Evolutionary conservation across 1,140 invertebrate species (phyloP), one percentile per base, ranked within the genome.

Genomic region (Drosophila nasuta): DNA sequence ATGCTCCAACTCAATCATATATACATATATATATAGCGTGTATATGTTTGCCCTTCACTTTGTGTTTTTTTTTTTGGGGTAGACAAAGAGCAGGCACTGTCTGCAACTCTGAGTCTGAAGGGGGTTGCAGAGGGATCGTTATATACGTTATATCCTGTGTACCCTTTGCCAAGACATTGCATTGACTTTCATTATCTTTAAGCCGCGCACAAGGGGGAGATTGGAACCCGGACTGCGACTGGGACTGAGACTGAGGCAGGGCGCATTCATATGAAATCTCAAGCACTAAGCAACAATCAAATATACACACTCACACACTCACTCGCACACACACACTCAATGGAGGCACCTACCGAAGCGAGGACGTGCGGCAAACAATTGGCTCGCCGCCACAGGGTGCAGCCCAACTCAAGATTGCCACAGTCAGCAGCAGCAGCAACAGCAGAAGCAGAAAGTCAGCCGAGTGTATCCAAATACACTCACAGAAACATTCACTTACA

Each of bases 121-220:
- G 20, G 20, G 20, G 20, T 25, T 25, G 28, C 38, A 54, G 62
- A 33, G 25, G 15, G 33, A 38, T 25, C 38, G 20, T 54, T 35
- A 64, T 72, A 77, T 64, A 68, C 73, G 75, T 70, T 74, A 79
- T 87, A 87, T 87, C 85, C 83, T 87, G 82, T 87, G 88, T 38
- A 38, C 7, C 85, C 85, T 85, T 87, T 87, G 81, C 77, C 30
- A 77, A 85, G 81, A 75, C 48, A 28, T 54, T 54, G 62, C 83
- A 82, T 87, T 87, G 83, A 87, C 83, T 88, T 88, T 87, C 83
- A 87, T 88, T 87, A 87, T 87, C 83, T 83, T 85, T 78, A 79
- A 75, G 75, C 70, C 62, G 41, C 41, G n/a, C 41, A 41, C 38
- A 43, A 43, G 41, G 41, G 41, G 41, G 41, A 43, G 41, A 43